A percentile compares a stretch with the other conserved stretches of the same genome.
phyloP scores from a whole-genome alignment of 2,797 vertebrate species.

The Decapterus maruadsi region DNA sequence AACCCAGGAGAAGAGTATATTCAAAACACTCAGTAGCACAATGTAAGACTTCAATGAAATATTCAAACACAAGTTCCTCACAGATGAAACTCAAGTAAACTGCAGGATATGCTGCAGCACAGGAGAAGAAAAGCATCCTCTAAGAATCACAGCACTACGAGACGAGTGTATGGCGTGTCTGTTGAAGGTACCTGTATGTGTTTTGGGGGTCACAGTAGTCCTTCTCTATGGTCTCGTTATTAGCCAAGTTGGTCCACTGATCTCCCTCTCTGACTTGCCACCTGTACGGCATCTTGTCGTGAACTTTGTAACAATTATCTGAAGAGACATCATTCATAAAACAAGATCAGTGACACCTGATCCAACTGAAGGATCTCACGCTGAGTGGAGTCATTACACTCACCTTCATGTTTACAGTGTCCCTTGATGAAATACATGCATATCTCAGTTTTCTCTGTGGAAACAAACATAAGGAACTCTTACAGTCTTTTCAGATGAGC shows the following conservation, averaged over 20 bases:
- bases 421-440: conserved; percentile 85
- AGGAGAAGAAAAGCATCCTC: not conserved
- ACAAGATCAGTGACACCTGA: not conserved
- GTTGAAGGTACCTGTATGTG: conserved; percentile 72
- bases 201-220: conserved; percentile 82
- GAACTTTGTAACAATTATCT: conserved; percentile 79
- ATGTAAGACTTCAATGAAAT: no score
- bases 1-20: no score
- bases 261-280: conserved; percentile 74
- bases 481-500: not conserved
- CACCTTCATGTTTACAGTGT: conserved; percentile 78
- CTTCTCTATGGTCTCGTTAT: conserved; percentile 79
- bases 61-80: no score
- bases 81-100: no score
- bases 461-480: conserved; percentile 8
- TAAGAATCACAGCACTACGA: not conserved
- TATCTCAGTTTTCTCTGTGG: conserved; percentile 83
- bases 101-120: no score
- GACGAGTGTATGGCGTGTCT: not conserved
- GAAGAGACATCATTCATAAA: not conserved
- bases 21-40: no score
- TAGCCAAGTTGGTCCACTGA: conserved; percentile 69
- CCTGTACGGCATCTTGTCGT: conserved; percentile 81
- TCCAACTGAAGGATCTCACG: not conserved
- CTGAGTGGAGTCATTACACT: conserved; percentile 30